Conservation (phyloP, 2,888 invertebrate species). For the Ophion slaviceki region DNA sequence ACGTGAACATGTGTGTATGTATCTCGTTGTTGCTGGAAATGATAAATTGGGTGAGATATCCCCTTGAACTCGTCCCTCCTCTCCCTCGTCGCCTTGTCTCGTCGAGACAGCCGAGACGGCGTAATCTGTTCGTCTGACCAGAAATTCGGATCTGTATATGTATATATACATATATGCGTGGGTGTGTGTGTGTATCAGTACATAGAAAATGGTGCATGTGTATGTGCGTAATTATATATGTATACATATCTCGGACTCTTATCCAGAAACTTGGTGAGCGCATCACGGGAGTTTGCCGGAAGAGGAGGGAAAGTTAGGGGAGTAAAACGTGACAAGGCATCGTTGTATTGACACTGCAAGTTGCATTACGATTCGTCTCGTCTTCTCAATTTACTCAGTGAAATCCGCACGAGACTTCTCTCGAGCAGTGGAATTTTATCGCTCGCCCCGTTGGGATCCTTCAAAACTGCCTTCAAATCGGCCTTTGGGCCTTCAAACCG, state of each 20-base stretch:
- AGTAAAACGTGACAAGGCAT: constrained; percentile 32
- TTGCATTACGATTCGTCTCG: constrained; percentile 2
- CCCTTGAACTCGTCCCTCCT: constrained; percentile 54
- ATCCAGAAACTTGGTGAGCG: constrained; percentile 61
- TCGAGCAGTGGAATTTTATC: constrained; percentile 26
- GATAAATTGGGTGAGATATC: constrained; percentile 66
- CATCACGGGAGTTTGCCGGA: constrained; percentile 37
- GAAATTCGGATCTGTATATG: constrained; percentile 19
- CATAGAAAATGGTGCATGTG: not conserved
- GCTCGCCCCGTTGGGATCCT: not conserved
- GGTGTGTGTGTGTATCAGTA: not conserved
- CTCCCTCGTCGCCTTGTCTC: constrained; percentile 31
- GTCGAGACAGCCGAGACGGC: constrained; percentile 34
- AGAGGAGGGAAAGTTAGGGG: constrained; percentile 41
- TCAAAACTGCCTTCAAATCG: too few species aligned
- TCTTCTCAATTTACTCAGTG: constrained; percentile 1
- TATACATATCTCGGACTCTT: constrained; percentile 16
- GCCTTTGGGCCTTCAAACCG: not conserved
- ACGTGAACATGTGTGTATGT: constrained; percentile 38
- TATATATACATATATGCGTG: not conserved
- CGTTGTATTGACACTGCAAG: constrained; percentile 19
- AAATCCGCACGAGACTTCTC: not conserved
- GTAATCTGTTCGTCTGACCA: constrained; percentile 60
- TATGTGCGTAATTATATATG: not conserved
- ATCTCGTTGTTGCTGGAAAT: constrained; percentile 59